Conservation (phyloP, 2,113 vertebrate genomes). For the Atherinomorus stipes region DNA sequence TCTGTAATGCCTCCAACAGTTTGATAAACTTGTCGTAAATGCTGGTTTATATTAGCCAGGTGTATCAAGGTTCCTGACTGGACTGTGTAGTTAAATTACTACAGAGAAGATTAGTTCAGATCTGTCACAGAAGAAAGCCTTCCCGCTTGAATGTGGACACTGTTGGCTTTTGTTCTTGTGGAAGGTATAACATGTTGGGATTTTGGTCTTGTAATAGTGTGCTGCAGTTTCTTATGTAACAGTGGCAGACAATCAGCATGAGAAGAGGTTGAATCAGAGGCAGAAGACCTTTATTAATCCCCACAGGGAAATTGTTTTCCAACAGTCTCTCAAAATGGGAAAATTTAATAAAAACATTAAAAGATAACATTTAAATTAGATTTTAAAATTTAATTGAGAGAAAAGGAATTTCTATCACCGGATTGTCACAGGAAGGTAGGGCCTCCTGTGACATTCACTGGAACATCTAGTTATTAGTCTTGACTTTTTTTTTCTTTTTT, state of each 20-base stretch:
- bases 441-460: not conserved
- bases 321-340: not conserved
- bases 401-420: not conserved
- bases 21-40: slow-evolving; percentile 25
- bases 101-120: not conserved
- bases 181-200: not conserved
- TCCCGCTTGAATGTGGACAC: too few species aligned
- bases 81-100: slow-evolving; percentile 14
- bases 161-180: not conserved
- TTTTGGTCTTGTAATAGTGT: not conserved
- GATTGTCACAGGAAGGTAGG: not conserved
- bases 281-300: not conserved
- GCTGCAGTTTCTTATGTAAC: not conserved
- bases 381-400: not conserved
- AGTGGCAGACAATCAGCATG: not conserved
- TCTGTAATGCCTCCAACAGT: slow-evolving; percentile 39
- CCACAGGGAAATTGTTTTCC: not conserved
- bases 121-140: not conserved
- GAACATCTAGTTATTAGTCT: not conserved
- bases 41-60: slow-evolving; percentile 32
- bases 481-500: too few species aligned
- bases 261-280: not conserved
- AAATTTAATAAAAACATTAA: not conserved
- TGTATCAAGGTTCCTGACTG: slow-evolving; percentile 6
- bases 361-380: not conserved